A percentile compares a stretch with the other conserved stretches of the same genome.
These are phyloP conservation scores for Conops quadrifasciatus DNA, from an alignment of 2,888 invertebrate species.

Conservation along the genomic window DNA sequence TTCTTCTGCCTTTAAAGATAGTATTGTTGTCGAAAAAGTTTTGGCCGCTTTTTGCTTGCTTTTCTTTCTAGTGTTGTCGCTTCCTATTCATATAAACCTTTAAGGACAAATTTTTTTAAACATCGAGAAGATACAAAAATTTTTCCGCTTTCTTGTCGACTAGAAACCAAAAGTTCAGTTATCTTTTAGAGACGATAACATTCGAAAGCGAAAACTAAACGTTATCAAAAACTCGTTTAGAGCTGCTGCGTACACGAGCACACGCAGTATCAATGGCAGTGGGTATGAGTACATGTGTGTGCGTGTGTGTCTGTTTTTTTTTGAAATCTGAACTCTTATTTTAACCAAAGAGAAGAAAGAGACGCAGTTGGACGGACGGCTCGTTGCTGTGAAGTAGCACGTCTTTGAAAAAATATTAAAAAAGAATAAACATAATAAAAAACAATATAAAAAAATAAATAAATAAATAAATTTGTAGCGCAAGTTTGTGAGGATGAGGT, in stretches of 20 bases:
- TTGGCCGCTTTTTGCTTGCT: background rate
- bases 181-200: constrained; percentile 41
- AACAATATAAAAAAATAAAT: background rate
- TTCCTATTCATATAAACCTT: too few species aligned
- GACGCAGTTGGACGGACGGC: background rate
- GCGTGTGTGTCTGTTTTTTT: constrained; percentile 26
- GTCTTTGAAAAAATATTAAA: constrained; percentile 24
- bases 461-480: background rate
- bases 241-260: background rate
- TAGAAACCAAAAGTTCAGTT: background rate
- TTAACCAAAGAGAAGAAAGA: background rate
- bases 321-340: constrained; percentile 40
- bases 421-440: background rate
- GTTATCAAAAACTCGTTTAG: constrained; percentile 3
- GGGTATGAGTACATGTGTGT: constrained; percentile 24
- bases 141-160: background rate
- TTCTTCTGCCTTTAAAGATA: too few species aligned
- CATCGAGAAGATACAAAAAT: background rate
- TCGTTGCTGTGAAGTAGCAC: too few species aligned
- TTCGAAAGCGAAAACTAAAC: constrained; percentile 54
- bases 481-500: background rate
- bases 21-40: constrained; percentile 4
- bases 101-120: constrained; percentile 2
- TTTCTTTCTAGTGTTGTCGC: background rate
- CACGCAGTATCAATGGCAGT: too few species aligned